These are phyloP conservation scores for Eupeodes luniger DNA, from an alignment of 2,888 invertebrate species.

Conservation along the genomic window DNA sequence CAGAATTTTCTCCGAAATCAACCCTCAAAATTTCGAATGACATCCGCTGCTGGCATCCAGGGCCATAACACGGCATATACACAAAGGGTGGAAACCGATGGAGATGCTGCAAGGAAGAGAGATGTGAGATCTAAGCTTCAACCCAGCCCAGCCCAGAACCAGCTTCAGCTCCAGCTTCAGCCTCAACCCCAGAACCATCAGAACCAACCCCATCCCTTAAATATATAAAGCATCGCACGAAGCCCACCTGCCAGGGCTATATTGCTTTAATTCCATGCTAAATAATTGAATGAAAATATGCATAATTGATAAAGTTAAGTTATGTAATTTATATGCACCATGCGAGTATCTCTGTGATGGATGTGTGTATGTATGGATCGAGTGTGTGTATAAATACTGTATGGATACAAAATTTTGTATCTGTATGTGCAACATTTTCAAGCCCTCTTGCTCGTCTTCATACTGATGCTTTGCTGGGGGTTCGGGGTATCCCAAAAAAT, in stretches of 20 bases:
- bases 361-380: background rate
- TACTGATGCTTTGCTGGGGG: no score
- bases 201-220: no score
- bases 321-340: constrained; percentile 76
- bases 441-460: constrained; percentile 12
- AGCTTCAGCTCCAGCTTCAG: no score
- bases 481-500: background rate
- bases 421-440: constrained; percentile 26
- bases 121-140: background rate
- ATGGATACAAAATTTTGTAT: background rate
- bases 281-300: constrained; percentile 77
- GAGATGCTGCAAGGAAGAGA: background rate
- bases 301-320: constrained; percentile 77
- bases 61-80: constrained; percentile 6
- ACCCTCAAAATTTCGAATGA: constrained; percentile 54
- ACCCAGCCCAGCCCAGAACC: background rate
- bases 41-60: constrained; percentile 45
- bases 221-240: background rate
- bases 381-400: no score
- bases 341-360: constrained; percentile 26
- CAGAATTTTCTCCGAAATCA: background rate
- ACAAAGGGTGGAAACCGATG: no score
- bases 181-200: no score
- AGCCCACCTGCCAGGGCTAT: constrained; percentile 51
- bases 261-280: constrained; percentile 76